phyloP scores from a whole-genome alignment of 2,113 vertebrate genomes.

The Pterocles gutturalis region DNA sequence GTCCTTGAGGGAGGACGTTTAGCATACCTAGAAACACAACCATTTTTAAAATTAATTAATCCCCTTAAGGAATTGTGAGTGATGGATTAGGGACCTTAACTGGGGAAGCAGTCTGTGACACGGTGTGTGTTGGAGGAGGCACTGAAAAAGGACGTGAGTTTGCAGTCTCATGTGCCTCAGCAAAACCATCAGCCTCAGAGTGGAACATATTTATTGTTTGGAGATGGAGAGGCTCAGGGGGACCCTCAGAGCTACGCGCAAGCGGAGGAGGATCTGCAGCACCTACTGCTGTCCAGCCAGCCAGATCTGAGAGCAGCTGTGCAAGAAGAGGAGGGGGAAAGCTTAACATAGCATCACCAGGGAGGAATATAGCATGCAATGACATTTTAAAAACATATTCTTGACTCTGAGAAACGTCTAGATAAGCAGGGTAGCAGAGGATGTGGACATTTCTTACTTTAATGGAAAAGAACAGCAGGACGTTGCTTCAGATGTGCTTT shows the following conservation, averaged over 20 bases:
- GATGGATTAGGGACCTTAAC: conserved; percentile 73
- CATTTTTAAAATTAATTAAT: conserved; percentile 74
- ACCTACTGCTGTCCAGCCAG: not conserved
- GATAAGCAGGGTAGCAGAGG: not conserved
- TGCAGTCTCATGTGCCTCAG: conserved; percentile 13
- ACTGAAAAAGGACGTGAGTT: conserved; percentile 25
- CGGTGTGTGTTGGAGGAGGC: not conserved
- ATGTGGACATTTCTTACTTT: conserved; percentile 30
- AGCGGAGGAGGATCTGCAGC: not conserved
- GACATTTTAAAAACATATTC: not conserved
- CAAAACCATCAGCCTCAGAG: conserved; percentile 18
- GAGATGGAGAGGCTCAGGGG: conserved; percentile 5
- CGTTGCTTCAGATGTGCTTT: not conserved
- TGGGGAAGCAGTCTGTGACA: conserved; percentile 69
- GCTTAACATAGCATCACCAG: not conserved
- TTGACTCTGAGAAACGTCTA: not conserved
- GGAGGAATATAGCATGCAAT: not conserved
- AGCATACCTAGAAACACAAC: conserved; percentile 67
- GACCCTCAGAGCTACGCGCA: fast-evolving
- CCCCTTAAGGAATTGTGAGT: conserved; percentile 70
- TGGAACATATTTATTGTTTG: conserved; percentile 30
- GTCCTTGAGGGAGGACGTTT: conserved; percentile 63
- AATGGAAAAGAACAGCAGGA: conserved; percentile 39
- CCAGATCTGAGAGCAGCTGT: not conserved
- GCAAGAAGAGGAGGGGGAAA: not conserved